Base-by-base conservation (phyloP, 2,797 vertebrate genomes). In the Trachops cirrhosus region DNA sequence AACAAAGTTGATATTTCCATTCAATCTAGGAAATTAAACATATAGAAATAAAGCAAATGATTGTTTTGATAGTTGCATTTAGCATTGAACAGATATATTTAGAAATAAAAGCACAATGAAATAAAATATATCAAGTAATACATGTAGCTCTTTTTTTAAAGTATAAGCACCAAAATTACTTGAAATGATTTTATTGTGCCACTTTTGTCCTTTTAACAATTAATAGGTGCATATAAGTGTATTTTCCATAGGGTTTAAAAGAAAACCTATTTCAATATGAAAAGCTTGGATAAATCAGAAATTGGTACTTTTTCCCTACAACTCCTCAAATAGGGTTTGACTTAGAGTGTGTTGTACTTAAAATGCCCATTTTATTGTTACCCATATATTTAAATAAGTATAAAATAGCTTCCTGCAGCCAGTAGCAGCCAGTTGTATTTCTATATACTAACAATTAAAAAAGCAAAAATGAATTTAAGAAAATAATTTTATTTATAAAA, bases 1-100 rank as follows among this genome's bases (percentile, higher is more conserved):
- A 95, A 95, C 48, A 97, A 96, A 91, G 41, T 79, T 94, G 97
- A 97, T 29, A 52, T 97, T 97, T 97, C 73, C 59, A 93, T 50
- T 32, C 84, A 24, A 94, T 67, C 34, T 70, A 82, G 71, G 46
- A 97, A 89, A 87, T 95, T 96, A 37, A 95, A 54, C 11, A 77
- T 32, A 77, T 82, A 92, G 54, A 92, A 94, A 18, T 9, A 94
- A 97, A 96, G 70, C n/a, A 94, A 97, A 91, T 85, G 74, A 64
- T 54, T 85, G 9, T 57, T 90, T 86, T n/a, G 8, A 74, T 44
- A 85, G 50, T 41, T 95, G 1, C 16, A 67, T 82, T 90, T 79
- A 89, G 5, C 26, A 11, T 2, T 24, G 10, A 46, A 32, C 2
- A 54, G 2, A 52, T 19, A 26, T 59, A 86, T 71, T 93, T 62